phyloP scores from a whole-genome alignment of 1,140 invertebrate genomes.

The Dendroctonus valens region DNA sequence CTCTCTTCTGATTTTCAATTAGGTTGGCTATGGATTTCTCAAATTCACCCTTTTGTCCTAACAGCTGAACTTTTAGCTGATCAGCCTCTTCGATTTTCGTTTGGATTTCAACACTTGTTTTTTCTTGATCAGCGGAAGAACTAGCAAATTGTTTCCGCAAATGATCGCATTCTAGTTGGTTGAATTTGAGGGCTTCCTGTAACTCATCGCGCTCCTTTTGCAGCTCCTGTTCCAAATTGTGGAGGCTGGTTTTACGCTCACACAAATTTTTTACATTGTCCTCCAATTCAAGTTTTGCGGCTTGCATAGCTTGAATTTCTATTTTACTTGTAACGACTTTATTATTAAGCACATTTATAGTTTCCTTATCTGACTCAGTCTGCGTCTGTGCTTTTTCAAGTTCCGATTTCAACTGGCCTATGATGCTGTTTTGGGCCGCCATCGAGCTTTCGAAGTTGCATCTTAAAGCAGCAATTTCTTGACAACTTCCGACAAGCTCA shows the following conservation, averaged over 20 bases:
- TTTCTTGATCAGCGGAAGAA: conserved; percentile 16
- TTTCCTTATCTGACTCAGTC: too few species aligned
- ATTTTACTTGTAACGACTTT: too few species aligned
- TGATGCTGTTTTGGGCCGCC: too few species aligned
- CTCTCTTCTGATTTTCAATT: conserved; percentile 14
- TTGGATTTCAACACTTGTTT: not conserved
- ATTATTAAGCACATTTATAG: too few species aligned
- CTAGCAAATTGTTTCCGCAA: conserved; percentile 49
- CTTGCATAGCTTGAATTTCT: conserved; percentile 35
- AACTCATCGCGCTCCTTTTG: conserved; percentile 39
- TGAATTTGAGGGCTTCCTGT: conserved; percentile 46
- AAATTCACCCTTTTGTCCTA: conserved; percentile 12
- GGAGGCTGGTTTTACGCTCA: conserved; percentile 34
- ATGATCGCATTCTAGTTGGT: conserved; percentile 54
- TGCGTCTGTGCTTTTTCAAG: too few species aligned
- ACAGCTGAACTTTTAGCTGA: conserved; percentile 14
- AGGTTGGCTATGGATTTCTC: conserved; percentile 17
- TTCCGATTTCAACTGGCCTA: too few species aligned
- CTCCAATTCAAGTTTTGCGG: conserved; percentile 50
- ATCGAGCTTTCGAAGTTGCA: too few species aligned
- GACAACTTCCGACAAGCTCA: too few species aligned
- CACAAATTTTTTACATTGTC: conserved; percentile 47
- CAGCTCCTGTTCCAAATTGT: conserved; percentile 35
- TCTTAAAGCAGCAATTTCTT: too few species aligned
- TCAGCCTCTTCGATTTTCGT: conserved; percentile 18